Evolutionary conservation across 2,888 invertebrate species (phyloP).

Genomic region (Rotaria macrura): DNA sequence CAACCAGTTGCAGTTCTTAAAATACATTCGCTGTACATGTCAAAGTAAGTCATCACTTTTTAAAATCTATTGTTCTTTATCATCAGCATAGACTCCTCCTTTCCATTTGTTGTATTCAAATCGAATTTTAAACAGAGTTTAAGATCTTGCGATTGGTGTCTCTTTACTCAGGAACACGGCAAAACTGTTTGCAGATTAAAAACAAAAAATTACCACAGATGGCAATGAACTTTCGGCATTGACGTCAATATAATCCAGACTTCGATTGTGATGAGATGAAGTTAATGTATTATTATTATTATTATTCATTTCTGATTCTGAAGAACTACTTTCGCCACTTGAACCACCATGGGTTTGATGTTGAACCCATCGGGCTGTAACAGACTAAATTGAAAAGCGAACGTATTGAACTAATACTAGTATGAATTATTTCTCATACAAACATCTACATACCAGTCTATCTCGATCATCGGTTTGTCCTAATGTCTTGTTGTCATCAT

Average conservation of each 20-base stretch:
- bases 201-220: conserved; percentile 22
- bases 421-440: background rate
- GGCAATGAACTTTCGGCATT: background rate
- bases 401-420: too few species aligned
- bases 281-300: background rate
- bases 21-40: too few species aligned
- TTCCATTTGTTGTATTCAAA: too few species aligned
- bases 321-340: conserved; percentile 13
- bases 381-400: background rate
- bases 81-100: too few species aligned
- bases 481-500: conserved; percentile 9
- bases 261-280: background rate
- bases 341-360: background rate
- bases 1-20: too few species aligned
- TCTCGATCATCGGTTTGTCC: background rate
- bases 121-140: too few species aligned
- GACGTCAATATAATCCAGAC: background rate
- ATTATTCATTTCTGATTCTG: background rate
- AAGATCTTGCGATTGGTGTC: too few species aligned
- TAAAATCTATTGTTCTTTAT: too few species aligned
- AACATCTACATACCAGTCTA: background rate
- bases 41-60: too few species aligned
- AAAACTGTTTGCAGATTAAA: too few species aligned
- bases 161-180: too few species aligned
- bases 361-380: conserved; percentile 15